Percentiles rank a stretch among this genome's conserved stretches.
Conservation (phyloP, 2,797 vertebrate genomes). For the Neoniphon sammara region DNA sequence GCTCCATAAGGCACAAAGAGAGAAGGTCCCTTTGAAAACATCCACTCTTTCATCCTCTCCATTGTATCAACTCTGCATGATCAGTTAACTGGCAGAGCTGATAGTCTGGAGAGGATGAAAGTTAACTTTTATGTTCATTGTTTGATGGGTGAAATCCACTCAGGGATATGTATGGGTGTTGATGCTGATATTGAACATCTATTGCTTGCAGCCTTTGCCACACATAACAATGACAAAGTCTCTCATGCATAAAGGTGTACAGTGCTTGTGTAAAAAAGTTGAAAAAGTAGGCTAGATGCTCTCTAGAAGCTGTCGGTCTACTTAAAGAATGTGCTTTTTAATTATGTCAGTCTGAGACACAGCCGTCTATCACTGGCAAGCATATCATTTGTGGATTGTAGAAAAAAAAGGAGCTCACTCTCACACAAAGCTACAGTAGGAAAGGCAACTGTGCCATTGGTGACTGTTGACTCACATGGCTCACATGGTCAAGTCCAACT, state of each 20-base stretch:
- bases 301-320: conserved; percentile 22
- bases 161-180: conserved; percentile 12
- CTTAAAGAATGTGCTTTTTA: conserved; percentile 4
- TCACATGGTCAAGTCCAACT: conserved; percentile 5
- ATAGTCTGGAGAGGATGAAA: conserved; percentile 34
- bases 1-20: conserved; percentile 43
- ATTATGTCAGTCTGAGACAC: conserved; percentile 8
- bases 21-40: conserved; percentile 49
- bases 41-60: conserved; percentile 48
- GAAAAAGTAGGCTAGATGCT: conserved; percentile 5
- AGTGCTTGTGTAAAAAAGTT: conserved; percentile 21
- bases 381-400: conserved; percentile 12
- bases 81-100: background rate
- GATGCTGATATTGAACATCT: conserved; percentile 27
- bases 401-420: conserved; percentile 13
- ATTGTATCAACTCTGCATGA: conserved; percentile 19
- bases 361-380: conserved; percentile 21
- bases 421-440: conserved; percentile 17
- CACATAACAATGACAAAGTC: conserved; percentile 4
- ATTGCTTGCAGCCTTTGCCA: background rate
- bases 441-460: conserved; percentile 12
- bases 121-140: conserved; percentile 48
- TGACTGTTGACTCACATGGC: background rate
- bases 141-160: conserved; percentile 37
- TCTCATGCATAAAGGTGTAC: conserved; percentile 26